phyloP scores from a whole-genome alignment of 1,140 invertebrate genomes.

The Tetramorium parvispinum region DNA sequence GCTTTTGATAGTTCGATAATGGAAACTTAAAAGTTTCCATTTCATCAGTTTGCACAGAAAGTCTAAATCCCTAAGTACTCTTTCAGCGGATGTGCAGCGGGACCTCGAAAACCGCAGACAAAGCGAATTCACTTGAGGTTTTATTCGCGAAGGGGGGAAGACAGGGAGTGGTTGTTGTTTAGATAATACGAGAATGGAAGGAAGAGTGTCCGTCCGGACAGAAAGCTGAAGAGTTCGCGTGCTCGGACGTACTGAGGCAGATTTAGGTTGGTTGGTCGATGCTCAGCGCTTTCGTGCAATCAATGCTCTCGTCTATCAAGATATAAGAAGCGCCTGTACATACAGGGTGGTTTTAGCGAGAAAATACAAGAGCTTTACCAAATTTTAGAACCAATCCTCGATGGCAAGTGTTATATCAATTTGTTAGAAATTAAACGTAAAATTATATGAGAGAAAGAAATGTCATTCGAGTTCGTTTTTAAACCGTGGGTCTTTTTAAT shows the following conservation, averaged over 20 bases:
- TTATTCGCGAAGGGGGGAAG: constrained; percentile 44
- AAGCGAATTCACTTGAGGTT: constrained; percentile 59
- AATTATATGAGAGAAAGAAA: not conserved
- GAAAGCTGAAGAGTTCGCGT: constrained; percentile 74
- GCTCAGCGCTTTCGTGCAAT: constrained; percentile 71
- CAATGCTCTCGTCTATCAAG: constrained; percentile 77
- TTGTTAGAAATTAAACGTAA: not conserved
- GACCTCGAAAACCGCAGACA: constrained; percentile 36
- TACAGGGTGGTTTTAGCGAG: constrained; percentile 26
- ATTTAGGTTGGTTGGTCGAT: constrained; percentile 80
- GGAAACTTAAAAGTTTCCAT: not conserved
- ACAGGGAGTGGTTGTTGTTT: constrained; percentile 62
- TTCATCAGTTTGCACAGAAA: not conserved
- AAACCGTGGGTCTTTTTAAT: not conserved
- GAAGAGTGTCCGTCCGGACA: constrained; percentile 50
- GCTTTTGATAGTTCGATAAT: not conserved
- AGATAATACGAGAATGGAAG: constrained; percentile 69
- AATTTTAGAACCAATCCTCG: not conserved
- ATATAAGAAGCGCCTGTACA: constrained; percentile 63
- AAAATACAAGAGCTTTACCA: not conserved
- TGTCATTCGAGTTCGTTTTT: not conserved
- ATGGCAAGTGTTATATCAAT: not conserved
- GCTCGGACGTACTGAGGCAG: constrained; percentile 72
- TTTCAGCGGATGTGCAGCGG: not conserved
- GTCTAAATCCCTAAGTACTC: not conserved